Base-by-base conservation (phyloP, 2,888 invertebrate species). In the Ectemnius lituratus region DNA sequence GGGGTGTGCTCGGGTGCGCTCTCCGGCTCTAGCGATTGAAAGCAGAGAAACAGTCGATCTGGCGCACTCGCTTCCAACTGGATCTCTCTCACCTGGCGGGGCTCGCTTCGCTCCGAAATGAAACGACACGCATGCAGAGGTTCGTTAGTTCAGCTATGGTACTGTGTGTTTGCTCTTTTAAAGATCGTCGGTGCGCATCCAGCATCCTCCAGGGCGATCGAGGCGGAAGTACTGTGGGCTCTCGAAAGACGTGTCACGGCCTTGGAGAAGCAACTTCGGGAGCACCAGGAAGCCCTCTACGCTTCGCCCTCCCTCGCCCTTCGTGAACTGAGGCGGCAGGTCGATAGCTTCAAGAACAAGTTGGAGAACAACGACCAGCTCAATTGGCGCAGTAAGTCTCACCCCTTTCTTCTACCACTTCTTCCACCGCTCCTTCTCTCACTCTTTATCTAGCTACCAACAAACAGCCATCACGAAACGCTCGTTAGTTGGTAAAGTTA, bases 291-390 rank as follows among this genome's bases (percentile, higher is more conserved):
- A 73, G 92, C 92, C 58, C 92, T 93, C 75, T 88, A 89, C 67
- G 91, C 93, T 52, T 92, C 92, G 60, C 91, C 93, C 56, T 93
- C 93, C 20, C 89, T 92, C 52, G 91, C 91, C 57, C 92, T 94
- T 37, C 91, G 92, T 61, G 93, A 93, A 77, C 92, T 94, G 76
- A 93, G 93, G 86, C 90, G 90, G 67, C 93, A 94, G 86, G 93
- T 94, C 76, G 93, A 93, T 81, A 92, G 91, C 57, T 93, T 94
- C 86, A 91, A 93, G 83, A 92, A 92, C 83, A 93, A 93, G 86
- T 90, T 94, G 80, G 94, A 94, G 86, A 93, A 93, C 27, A 92
- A 93, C 68, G 93, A 94, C 86, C 93, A 93, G 86, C 92, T 94
- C 83, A 93, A 93, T 89, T 94, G 94, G 94, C 91, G 94, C 79